These are phyloP conservation scores for Drosophila neocordata DNA, from an alignment of 1,140 invertebrate genomes.

Conservation along the genomic window DNA sequence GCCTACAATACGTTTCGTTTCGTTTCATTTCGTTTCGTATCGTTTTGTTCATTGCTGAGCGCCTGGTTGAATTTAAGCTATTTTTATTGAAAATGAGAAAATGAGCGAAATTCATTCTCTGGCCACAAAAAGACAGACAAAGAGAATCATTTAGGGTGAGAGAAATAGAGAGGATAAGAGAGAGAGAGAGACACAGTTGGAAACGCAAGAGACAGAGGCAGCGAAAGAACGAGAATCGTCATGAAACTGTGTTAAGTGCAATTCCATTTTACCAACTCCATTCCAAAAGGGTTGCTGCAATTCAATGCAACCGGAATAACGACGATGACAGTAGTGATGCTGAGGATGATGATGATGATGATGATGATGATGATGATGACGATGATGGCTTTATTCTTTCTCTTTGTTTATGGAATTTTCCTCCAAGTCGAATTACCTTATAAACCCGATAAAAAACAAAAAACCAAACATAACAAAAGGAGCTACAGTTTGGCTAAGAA, in stretches of 20 bases:
- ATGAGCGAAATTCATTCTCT: slow-evolving; percentile 76
- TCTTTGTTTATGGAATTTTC: slow-evolving; percentile 32
- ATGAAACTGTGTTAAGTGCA: slow-evolving; percentile 73
- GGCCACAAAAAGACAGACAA: slow-evolving; percentile 32
- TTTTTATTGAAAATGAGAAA: slow-evolving; percentile 81
- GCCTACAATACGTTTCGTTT: slow-evolving; percentile 10
- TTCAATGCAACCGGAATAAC: slow-evolving; percentile 34
- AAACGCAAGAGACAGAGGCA: slow-evolving; percentile 12
- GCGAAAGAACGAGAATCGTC: slow-evolving; percentile 20
- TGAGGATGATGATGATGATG: background rate
- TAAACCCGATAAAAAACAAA: too few relatives aligned
- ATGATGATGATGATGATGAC: background rate
- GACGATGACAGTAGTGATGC: background rate
- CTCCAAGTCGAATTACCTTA: background rate
- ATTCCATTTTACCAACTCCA: slow-evolving; percentile 30
- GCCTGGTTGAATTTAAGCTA: slow-evolving; percentile 79
- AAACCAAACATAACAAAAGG: background rate
- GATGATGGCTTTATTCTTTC: slow-evolving; percentile 68
- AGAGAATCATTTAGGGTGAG: slow-evolving; percentile 16
- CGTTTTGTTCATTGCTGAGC: slow-evolving; percentile 42
- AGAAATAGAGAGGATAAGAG: slow-evolving; percentile 7
- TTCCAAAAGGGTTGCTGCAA: slow-evolving; percentile 39
- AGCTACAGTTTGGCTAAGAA: too few relatives aligned
- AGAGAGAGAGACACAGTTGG: slow-evolving; percentile 29
- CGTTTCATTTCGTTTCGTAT: slow-evolving; percentile 16